A percentile compares a stretch with the other conserved stretches of the same genome.
These are phyloP conservation scores for Plagiodera versicolora DNA, from an alignment of 2,888 invertebrate species.

Conservation along the genomic window DNA sequence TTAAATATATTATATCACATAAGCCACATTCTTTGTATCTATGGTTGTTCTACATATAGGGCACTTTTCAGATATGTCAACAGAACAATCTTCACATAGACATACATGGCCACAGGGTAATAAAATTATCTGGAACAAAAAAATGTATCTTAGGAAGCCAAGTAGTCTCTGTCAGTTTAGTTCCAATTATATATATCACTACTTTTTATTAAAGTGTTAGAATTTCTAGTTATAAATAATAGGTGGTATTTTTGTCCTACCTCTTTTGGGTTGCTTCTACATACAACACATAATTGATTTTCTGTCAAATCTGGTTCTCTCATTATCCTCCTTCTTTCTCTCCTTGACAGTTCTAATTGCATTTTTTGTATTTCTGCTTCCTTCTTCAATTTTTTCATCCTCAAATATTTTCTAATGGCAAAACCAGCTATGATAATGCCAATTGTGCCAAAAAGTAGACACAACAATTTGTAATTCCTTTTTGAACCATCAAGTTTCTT, in stretches of 20 bases:
- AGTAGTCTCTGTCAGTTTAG: neutral
- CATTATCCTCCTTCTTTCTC: conserved; percentile 66
- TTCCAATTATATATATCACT: neutral
- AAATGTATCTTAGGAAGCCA: neutral
- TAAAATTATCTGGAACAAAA: conserved; percentile 68
- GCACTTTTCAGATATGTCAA: conserved; percentile 70
- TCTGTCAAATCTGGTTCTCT: conserved; percentile 64
- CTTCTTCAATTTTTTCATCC: conserved; percentile 56
- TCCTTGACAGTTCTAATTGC: conserved; percentile 67
- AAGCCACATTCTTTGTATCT: conserved; percentile 72
- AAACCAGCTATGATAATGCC: conserved; percentile 59
- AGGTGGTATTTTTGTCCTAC: too few species aligned
- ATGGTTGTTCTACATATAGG: conserved; percentile 79
- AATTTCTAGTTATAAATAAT: too few species aligned
- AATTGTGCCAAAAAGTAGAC: conserved; percentile 60
- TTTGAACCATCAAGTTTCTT: conserved; percentile 72
- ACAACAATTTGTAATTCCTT: conserved; percentile 64
- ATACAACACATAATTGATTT: conserved; percentile 82
- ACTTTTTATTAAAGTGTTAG: too few species aligned
- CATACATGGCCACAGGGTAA: conserved; percentile 91
- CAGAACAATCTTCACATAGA: conserved; percentile 81
- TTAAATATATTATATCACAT: conserved; percentile 62
- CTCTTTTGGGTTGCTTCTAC: conserved; percentile 81
- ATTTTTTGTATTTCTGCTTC: conserved; percentile 63
- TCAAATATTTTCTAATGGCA: conserved; percentile 57